Evolutionary conservation across 2,888 invertebrate genomes (phyloP).

Genomic region (Nomada ruficornis): DNA sequence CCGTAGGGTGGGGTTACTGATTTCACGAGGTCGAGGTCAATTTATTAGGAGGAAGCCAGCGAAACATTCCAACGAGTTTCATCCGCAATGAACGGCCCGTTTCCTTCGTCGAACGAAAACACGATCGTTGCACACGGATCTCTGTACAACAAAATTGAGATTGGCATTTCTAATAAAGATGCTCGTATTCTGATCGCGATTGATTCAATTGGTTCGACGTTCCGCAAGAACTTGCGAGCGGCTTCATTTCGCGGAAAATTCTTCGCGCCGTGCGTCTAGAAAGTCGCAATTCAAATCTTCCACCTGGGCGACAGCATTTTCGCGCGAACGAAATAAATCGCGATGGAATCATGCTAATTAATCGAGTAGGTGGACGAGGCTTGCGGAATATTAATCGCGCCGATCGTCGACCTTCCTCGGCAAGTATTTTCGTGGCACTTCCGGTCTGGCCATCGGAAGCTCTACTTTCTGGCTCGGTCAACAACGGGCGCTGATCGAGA

Average conservation of each 20-base stretch:
- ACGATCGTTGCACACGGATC: no score
- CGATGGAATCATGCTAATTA: conserved; percentile 8
- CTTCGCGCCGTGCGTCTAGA: no score
- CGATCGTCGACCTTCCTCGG: conserved; percentile 26
- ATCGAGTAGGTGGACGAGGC: neutral
- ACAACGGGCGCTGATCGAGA: conserved; percentile 15
- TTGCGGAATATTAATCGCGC: conserved; percentile 24
- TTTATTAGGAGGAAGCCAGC: neutral
- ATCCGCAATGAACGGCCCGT: no score
- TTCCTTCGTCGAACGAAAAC: neutral
- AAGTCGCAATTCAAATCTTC: no score
- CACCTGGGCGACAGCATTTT: no score
- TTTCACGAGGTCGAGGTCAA: neutral
- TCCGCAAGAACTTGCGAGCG: no score
- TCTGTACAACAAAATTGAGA: neutral
- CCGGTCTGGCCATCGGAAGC: conserved; percentile 41
- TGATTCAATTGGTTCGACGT: neutral
- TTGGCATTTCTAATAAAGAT: neutral
- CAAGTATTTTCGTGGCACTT: conserved; percentile 40
- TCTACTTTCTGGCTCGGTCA: conserved; percentile 51
- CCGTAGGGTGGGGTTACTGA: neutral
- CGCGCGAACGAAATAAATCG: neutral
- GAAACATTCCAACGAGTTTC: neutral
- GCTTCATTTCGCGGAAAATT: no score
- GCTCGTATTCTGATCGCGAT: neutral